A percentile compares a stretch with the other conserved stretches of the same genome.
These are phyloP conservation scores for Trididemnum nubilum DNA, from an alignment of 23 tunicate genomes.

Conservation along the genomic window DNA sequence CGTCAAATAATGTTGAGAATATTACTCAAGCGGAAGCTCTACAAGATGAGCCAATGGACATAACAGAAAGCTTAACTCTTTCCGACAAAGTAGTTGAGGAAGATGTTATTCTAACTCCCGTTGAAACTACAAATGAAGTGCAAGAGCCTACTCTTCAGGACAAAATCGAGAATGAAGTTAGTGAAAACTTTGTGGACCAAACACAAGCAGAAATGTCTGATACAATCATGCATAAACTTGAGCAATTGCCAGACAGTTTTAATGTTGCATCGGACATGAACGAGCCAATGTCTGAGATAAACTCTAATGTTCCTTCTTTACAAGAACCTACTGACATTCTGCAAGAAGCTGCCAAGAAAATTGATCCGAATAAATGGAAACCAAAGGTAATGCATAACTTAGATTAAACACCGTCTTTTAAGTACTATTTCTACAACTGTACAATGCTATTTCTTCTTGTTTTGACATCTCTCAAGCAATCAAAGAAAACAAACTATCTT, in stretches of 20 bases:
- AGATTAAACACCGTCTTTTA: not conserved
- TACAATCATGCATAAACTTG: not conserved
- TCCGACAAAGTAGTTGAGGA: not conserved
- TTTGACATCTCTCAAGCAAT: too few species aligned
- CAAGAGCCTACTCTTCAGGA: not conserved
- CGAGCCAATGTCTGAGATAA: not conserved
- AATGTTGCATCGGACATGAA: not conserved
- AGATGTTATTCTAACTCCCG: not conserved
- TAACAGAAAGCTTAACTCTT: not conserved
- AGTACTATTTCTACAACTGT: too few species aligned
- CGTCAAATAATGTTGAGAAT: too few species aligned
- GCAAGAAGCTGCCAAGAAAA: constrained; percentile 29
- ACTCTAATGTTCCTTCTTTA: not conserved
- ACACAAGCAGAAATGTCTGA: constrained; percentile 5
- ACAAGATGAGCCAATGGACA: constrained; percentile 1
- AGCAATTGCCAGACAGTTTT: constrained; percentile 11
- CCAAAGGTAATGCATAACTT: constrained; percentile 17
- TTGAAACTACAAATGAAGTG: not conserved
- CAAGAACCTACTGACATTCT: constrained; percentile 30
- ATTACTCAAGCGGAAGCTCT: too few species aligned
- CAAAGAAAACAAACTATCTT: too few species aligned
- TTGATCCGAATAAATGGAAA: constrained; percentile 38
- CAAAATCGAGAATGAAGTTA: not conserved
- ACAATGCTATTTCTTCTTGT: too few species aligned
- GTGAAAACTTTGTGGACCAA: not conserved